These are phyloP conservation scores for Polydrusus pterygomalis DNA, from an alignment of 2,888 invertebrate genomes.

Conservation along the genomic window DNA sequence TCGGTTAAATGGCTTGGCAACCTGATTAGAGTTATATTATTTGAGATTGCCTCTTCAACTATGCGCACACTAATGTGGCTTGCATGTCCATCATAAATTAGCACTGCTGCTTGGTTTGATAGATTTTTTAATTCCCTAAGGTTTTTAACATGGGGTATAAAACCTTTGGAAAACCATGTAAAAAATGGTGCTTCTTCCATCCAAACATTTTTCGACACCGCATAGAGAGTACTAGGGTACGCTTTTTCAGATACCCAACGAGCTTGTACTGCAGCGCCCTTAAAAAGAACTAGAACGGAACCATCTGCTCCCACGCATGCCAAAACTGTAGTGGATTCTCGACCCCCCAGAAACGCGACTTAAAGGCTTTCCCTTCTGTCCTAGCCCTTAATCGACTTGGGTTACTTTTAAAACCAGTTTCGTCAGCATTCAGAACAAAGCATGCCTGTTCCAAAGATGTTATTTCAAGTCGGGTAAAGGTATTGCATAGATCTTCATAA, in stretches of 20 bases:
- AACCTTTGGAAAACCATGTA: constrained; percentile 48
- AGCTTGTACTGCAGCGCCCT: constrained; percentile 58
- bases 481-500: constrained; percentile 57
- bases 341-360: constrained; percentile 57
- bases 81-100: constrained; percentile 43
- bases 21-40: constrained; percentile 19
- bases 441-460: constrained; percentile 26
- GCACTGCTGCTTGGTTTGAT: constrained; percentile 45
- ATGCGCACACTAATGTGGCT: constrained; percentile 29
- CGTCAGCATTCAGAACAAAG: constrained; percentile 60
- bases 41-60: constrained; percentile 1
- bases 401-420: constrained; percentile 59
- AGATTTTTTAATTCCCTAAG: constrained; percentile 36
- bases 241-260: constrained; percentile 55
- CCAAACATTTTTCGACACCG: constrained; percentile 60
- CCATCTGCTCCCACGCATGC: constrained; percentile 59
- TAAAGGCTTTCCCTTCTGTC: constrained; percentile 58
- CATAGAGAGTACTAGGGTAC: constrained; percentile 60
- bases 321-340: constrained; percentile 57
- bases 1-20: constrained; percentile 32
- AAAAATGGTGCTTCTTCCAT: constrained; percentile 61
- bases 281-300: constrained; percentile 57
- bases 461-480: constrained; percentile 5
- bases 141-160: constrained; percentile 44
- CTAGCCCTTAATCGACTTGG: constrained; percentile 59